Percentiles rank a stretch among this genome's conserved stretches.
These are phyloP conservation scores for Sialis lutaria DNA, from an alignment of 2,888 invertebrate genomes.

Conservation along the genomic window DNA sequence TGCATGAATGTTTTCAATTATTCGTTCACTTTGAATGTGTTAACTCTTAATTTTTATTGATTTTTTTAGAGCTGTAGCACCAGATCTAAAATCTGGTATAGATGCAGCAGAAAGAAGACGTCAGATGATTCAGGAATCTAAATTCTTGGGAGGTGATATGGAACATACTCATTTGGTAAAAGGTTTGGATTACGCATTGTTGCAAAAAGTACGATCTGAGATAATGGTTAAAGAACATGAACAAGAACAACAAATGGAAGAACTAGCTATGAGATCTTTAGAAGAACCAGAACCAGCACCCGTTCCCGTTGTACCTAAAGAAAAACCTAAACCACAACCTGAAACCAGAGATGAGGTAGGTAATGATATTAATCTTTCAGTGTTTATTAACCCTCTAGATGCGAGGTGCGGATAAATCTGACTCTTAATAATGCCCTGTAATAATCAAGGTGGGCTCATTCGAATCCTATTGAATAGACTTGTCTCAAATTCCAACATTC, in stretches of 20 bases:
- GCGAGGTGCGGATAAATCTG: too few relatives aligned
- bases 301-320: conserved; percentile 13
- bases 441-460: too few relatives aligned
- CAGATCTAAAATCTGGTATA: conserved; percentile 83
- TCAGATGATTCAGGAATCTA: conserved; percentile 94
- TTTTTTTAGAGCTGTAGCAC: conserved; percentile 67
- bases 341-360: conserved; percentile 31
- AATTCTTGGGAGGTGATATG: conserved; percentile 99
- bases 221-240: conserved; percentile 64
- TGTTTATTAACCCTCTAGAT: too few relatives aligned
- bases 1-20: too few relatives aligned
- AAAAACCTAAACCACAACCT: conserved; percentile 20
- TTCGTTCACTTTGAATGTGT: too few relatives aligned
- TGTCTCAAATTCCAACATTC: too few relatives aligned
- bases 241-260: conserved; percentile 67
- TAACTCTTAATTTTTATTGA: too few relatives aligned
- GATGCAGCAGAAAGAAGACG: conserved; percentile 89
- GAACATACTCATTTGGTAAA: conserved; percentile 99
- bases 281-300: conserved; percentile 20
- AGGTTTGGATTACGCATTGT: conserved; percentile 77
- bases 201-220: conserved; percentile 90
- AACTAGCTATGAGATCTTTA: conserved; percentile 40
- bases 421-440: too few relatives aligned
- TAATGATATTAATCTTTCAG: background rate
- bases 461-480: too few relatives aligned